Evolutionary conservation across 2,113 vertebrate species (phyloP).

Genomic region (Tylochromis polylepis): DNA sequence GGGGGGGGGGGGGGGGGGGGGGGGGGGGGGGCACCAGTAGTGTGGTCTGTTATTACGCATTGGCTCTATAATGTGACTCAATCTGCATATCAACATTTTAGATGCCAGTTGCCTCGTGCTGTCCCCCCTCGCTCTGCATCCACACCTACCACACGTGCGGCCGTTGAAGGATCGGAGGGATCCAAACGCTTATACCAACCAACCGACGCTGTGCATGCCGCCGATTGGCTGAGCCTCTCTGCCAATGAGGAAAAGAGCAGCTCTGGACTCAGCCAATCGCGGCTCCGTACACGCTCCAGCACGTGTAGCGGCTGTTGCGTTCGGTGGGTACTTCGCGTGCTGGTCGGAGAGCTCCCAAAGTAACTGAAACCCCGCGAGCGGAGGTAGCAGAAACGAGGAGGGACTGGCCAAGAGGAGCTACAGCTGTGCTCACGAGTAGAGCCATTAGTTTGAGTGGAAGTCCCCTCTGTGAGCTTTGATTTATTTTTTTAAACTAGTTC

Average conservation of each 20-base stretch:
- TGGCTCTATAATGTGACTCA: background rate
- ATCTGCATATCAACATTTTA: background rate
- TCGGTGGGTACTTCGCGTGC: background rate
- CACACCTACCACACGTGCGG: constrained; percentile 67
- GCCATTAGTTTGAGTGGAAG: background rate
- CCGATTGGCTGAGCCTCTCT: constrained; percentile 27
- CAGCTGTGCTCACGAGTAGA: too few relatives aligned
- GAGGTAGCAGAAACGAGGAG: background rate
- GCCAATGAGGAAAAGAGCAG: constrained; percentile 6
- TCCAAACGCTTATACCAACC: background rate
- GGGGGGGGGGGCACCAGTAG: background rate
- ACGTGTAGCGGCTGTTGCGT: constrained; percentile 53
- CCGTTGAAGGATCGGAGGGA: background rate
- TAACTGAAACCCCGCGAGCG: background rate
- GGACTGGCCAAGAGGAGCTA: background rate
- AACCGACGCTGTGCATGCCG: background rate
- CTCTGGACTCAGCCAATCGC: constrained; percentile 19
- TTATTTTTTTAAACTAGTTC: background rate
- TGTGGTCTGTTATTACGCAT: background rate
- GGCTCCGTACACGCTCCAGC: background rate
- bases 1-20: fast-evolving
- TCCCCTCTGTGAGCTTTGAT: background rate
- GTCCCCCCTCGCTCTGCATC: background rate
- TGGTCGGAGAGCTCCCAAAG: background rate
- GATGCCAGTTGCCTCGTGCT: constrained; percentile 31